phyloP scores from a whole-genome alignment of 2,888 invertebrate genomes.

The Lasioglossum malachurum region DNA sequence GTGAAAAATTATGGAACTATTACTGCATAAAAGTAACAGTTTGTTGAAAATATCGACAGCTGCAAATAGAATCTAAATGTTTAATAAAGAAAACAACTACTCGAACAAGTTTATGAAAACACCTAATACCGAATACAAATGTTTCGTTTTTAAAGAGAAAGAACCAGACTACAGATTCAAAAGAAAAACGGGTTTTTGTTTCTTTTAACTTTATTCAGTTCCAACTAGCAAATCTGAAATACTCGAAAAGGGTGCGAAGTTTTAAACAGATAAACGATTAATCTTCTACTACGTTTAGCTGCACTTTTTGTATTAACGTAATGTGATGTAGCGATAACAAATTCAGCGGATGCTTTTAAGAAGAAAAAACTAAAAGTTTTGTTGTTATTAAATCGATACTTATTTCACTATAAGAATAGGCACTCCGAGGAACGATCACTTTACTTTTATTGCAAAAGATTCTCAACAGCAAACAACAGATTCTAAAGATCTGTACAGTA shows the following conservation, averaged over 20 bases:
- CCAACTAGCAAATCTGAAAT: neutral
- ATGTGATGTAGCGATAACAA: neutral
- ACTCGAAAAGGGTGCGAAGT: neutral
- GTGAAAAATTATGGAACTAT: neutral
- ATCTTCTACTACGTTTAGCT: neutral
- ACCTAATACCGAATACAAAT: neutral
- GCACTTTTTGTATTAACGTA: neutral
- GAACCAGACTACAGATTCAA: neutral
- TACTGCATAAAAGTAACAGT: neutral
- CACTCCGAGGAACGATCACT: conserved; percentile 16
- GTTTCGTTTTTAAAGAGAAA: neutral
- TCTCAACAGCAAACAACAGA: neutral
- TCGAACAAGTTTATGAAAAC: neutral
- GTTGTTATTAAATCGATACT: neutral
- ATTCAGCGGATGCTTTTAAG: neutral
- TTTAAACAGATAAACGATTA: neutral
- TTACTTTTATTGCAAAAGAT: neutral
- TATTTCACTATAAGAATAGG: conserved; percentile 13
- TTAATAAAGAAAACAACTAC: neutral
- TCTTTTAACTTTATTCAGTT: neutral
- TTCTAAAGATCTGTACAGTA: neutral
- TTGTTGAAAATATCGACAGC: neutral
- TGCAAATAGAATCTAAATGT: neutral
- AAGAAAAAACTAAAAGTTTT: neutral
- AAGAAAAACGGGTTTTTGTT: neutral